Percentiles rank a stretch among this genome's conserved stretches.
phyloP scores from a whole-genome alignment of 2,113 vertebrate genomes.

The Nettapus auritus region DNA sequence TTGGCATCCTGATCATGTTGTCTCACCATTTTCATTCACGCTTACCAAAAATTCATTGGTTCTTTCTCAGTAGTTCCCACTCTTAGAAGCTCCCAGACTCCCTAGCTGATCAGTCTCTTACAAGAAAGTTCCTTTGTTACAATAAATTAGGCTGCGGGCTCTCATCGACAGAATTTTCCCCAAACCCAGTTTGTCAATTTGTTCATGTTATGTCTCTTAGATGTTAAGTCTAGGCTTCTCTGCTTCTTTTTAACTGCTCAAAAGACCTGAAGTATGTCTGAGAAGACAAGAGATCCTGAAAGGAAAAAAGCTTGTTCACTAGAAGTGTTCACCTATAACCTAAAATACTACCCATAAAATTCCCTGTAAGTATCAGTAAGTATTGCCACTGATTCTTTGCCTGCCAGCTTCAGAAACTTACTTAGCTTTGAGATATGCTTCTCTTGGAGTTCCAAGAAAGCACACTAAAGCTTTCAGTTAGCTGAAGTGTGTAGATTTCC shows the following conservation, averaged over 20 bases:
- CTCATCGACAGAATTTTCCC: neutral
- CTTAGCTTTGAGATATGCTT: neutral
- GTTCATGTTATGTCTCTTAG: neutral
- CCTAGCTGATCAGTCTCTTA: neutral
- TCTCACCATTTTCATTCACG: neutral
- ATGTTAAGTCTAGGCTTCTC: neutral
- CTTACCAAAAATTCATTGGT: neutral
- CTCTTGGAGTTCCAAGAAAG: neutral
- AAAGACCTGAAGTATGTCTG: neutral
- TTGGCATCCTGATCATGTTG: neutral
- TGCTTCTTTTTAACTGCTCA: neutral
- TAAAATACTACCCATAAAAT: neutral
- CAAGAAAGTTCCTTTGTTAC: neutral
- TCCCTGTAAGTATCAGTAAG: fast-evolving
- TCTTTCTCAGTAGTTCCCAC: neutral
- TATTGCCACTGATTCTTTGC: neutral
- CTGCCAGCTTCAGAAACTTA: neutral
- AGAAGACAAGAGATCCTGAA: neutral
- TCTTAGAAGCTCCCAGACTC: neutral
- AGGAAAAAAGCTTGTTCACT: neutral
- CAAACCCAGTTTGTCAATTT: neutral
- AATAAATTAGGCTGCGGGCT: neutral
- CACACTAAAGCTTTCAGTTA: fast-evolving
- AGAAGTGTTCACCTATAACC: neutral
- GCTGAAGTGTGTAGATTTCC: neutral